A percentile compares a stretch with the other conserved stretches of the same genome.
These are phyloP conservation scores for Poecile atricapillus DNA, from an alignment of 2,113 vertebrate species.

Conservation along the genomic window DNA sequence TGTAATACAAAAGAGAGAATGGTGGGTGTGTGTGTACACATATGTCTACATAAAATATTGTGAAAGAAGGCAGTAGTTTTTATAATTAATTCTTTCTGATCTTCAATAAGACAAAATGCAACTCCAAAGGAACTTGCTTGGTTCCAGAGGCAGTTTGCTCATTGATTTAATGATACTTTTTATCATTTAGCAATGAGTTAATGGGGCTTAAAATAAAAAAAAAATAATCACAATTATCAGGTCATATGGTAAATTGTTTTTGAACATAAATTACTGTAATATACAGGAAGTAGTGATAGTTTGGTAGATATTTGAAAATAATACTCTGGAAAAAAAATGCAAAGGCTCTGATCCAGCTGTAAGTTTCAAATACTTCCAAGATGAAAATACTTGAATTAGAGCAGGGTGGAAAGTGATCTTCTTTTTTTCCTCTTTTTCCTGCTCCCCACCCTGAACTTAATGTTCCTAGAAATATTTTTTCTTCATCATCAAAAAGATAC, in stretches of 20 bases:
- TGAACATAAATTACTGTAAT: background rate
- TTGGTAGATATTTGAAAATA: constrained; percentile 27
- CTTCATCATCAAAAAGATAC: background rate
- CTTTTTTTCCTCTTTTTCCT: background rate
- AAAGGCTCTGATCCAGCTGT: background rate
- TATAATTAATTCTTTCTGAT: background rate
- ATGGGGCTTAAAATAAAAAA: background rate
- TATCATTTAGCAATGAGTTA: constrained; percentile 10
- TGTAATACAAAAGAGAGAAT: background rate
- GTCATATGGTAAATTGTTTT: background rate
- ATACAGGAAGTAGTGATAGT: constrained; percentile 1
- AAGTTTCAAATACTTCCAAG: background rate
- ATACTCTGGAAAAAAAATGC: background rate
- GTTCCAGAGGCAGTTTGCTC: background rate
- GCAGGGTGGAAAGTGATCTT: background rate
- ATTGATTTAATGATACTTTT: background rate
- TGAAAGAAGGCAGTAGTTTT: background rate
- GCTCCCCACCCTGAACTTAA: background rate
- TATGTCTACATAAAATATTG: background rate
- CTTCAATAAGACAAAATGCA: background rate
- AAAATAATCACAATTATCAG: background rate
- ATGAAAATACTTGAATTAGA: background rate
- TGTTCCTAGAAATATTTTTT: background rate
- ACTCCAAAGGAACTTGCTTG: background rate
- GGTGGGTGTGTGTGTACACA: accelerated